Evolutionary conservation across 2,888 invertebrate genomes (phyloP).

Genomic region (Caenorhabditis sp.): DNA sequence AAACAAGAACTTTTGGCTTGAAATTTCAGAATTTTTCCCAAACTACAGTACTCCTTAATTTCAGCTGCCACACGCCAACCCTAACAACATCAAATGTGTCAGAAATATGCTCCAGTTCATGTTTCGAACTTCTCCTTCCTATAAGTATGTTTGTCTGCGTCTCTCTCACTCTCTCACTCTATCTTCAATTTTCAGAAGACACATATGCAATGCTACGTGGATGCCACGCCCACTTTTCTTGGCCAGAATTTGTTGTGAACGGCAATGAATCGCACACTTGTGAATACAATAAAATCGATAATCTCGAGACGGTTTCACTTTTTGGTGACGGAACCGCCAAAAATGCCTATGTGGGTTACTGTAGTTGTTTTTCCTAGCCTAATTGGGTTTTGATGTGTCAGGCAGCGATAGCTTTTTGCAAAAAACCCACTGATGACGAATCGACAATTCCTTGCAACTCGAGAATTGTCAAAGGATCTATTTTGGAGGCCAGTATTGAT

Average conservation of each 20-base stretch:
- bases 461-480: background rate
- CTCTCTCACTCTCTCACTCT: background rate
- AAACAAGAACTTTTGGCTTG: background rate
- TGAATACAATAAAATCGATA: constrained; percentile 8
- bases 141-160: constrained; percentile 3
- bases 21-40: background rate
- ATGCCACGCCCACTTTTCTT: constrained; percentile 26
- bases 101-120: constrained; percentile 4
- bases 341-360: constrained; percentile 7
- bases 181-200: background rate
- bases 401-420: constrained; percentile 1
- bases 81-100: background rate
- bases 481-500: background rate
- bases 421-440: background rate
- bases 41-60: background rate
- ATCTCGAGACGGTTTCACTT: background rate
- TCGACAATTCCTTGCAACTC: background rate
- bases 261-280: constrained; percentile 10
- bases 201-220: constrained; percentile 18
- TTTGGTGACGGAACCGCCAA: background rate
- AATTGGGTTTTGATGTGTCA: background rate
- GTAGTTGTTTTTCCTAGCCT: background rate
- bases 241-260: constrained; percentile 18
- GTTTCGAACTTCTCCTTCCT: constrained; percentile 27
- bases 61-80: background rate